A percentile compares a stretch with the other conserved stretches of the same genome.
Evolutionary conservation across 2,113 vertebrate species (phyloP).

Genomic region (Laticauda colubrina): DNA sequence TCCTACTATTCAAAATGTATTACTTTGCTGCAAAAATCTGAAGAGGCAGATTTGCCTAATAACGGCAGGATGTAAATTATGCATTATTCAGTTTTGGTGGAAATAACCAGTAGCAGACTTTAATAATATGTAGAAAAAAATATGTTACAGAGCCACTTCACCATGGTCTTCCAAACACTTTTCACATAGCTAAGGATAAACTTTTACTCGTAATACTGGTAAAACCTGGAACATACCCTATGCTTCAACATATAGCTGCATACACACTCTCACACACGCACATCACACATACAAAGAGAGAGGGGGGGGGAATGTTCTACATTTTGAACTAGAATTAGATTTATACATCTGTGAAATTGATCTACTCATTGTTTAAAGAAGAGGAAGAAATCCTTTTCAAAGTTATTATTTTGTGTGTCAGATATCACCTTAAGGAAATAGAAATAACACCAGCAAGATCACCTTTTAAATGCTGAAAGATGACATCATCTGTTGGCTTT

Average conservation of each 20-base stretch:
- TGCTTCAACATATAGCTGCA: conserved; percentile 30
- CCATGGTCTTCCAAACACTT: background rate
- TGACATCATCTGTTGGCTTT: conserved; percentile 42
- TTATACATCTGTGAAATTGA: conserved; percentile 48
- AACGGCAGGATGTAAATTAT: background rate
- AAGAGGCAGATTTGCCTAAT: background rate
- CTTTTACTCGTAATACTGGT: background rate
- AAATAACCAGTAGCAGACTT: background rate
- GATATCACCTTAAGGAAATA: conserved; percentile 50
- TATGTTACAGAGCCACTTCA: background rate
- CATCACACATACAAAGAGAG: no score
- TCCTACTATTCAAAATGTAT: background rate
- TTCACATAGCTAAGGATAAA: background rate
- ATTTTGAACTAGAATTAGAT: conserved; percentile 50
- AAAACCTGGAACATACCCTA: background rate
- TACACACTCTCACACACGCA: background rate
- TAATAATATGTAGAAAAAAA: background rate
- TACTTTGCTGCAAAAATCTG: background rate
- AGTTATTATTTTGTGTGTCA: conserved; percentile 40
- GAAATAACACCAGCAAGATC: conserved; percentile 42
- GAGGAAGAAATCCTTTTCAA: conserved; percentile 42
- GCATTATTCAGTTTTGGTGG: background rate
- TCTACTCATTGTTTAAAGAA: conserved; percentile 43
- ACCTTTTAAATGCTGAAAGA: conserved; percentile 31
- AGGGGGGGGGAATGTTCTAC: background rate